phyloP scores from a whole-genome alignment of 2,888 invertebrate genomes.

The Caenorhabditis sinica region DNA sequence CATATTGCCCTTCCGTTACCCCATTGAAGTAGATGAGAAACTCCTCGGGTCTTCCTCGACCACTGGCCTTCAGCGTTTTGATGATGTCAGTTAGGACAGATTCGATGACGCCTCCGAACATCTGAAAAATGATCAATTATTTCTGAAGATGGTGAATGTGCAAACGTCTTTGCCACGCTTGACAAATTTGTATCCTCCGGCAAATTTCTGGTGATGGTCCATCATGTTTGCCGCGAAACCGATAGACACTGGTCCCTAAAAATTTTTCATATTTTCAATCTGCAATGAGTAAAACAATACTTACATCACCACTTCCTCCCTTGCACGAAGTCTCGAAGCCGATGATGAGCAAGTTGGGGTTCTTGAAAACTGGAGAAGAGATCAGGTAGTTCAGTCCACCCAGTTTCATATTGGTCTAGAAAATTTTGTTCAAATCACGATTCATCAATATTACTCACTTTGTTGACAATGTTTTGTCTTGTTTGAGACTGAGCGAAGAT shows the following conservation, averaged over 20 bases:
- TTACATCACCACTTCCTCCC: constrained; percentile 5
- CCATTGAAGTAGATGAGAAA: constrained; percentile 68
- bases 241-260: neutral
- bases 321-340: constrained; percentile 42
- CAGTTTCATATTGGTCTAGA: constrained; percentile 1
- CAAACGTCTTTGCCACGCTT: neutral
- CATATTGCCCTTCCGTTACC: constrained; percentile 55
- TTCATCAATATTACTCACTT: neutral
- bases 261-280: too few species aligned
- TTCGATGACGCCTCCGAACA: constrained; percentile 26
- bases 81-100: constrained; percentile 20
- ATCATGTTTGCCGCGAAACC: constrained; percentile 1
- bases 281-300: neutral
- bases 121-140: neutral
- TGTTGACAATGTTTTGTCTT: constrained; percentile 4
- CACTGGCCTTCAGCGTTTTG: neutral
- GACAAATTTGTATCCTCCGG: neutral
- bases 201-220: neutral
- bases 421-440: neutral
- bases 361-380: neutral
- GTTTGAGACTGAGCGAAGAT: neutral
- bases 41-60: neutral
- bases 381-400: neutral
- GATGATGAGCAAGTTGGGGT: constrained; percentile 7
- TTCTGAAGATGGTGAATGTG: neutral